phyloP scores from a whole-genome alignment of 2,113 vertebrate genomes.

The Macquaria ambigua region DNA sequence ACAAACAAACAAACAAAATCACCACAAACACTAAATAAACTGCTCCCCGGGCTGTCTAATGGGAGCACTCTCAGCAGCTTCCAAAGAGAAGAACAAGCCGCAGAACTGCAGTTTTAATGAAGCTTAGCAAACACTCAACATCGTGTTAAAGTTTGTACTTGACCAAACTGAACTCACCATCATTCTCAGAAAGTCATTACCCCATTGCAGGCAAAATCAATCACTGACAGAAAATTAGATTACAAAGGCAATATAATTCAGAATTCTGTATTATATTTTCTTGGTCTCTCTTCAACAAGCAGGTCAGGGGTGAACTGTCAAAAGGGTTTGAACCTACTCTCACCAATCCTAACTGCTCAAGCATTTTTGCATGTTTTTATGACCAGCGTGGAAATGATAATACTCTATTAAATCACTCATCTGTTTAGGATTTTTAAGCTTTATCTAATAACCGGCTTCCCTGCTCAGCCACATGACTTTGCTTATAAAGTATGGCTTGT shows the following conservation, averaged over 20 bases:
- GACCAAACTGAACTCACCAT: not conserved
- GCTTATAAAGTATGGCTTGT: constrained; percentile 59
- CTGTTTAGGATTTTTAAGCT: constrained; percentile 60
- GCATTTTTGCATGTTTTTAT: constrained; percentile 40
- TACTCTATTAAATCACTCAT: constrained; percentile 51
- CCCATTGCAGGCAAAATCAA: not conserved
- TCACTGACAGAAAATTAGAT: not conserved
- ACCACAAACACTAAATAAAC: constrained; percentile 23
- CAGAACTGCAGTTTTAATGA: constrained; percentile 37
- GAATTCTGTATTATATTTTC: not conserved
- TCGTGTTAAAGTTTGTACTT: not conserved
- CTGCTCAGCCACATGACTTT: constrained; percentile 41
- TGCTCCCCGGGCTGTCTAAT: not conserved
- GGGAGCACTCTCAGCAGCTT: constrained; percentile 2
- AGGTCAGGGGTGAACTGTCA: constrained; percentile 21
- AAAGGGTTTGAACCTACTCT: not conserved
- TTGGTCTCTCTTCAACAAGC: not conserved
- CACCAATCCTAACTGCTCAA: not conserved
- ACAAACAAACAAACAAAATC: constrained; percentile 29
- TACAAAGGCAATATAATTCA: not conserved
- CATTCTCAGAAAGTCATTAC: not conserved
- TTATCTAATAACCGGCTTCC: constrained; percentile 53
- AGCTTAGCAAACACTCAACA: constrained; percentile 15
- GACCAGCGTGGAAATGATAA: constrained; percentile 57
- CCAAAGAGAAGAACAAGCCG: constrained; percentile 8